Evolutionary conservation across 23 tunicate genomes (phyloP).

Genomic region (Clavelina lepadiformis): DNA sequence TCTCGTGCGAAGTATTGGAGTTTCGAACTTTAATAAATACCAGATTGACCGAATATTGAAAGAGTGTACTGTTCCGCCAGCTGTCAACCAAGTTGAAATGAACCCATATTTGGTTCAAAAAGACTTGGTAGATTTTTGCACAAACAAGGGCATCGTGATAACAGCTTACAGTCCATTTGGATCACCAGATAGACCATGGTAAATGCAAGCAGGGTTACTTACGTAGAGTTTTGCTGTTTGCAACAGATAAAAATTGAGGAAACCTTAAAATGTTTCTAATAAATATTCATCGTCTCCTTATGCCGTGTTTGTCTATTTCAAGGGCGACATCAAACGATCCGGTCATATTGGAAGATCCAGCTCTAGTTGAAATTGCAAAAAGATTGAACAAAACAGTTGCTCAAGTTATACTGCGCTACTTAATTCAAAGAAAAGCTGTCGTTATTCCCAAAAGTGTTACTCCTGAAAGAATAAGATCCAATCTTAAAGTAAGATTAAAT

Average conservation of each 20-base stretch:
- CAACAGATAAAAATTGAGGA: too few species aligned
- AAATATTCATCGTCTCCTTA: too few species aligned
- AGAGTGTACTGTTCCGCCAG: constrained; percentile 50
- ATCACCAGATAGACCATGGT: constrained; percentile 72
- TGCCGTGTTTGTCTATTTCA: background rate
- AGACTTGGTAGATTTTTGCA: constrained; percentile 47
- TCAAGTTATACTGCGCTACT: constrained; percentile 77
- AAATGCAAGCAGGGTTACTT: too few species aligned
- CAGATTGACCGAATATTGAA: constrained; percentile 70
- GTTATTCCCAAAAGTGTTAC: constrained; percentile 86
- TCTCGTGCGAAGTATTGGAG: constrained; percentile 66
- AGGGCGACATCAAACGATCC: constrained; percentile 58
- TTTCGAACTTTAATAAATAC: constrained; percentile 84
- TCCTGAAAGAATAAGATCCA: constrained; percentile 61
- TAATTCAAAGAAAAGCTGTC: constrained; percentile 57
- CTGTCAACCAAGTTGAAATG: constrained; percentile 72
- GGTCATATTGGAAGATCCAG: constrained; percentile 69
- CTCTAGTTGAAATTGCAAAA: constrained; percentile 52
- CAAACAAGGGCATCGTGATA: constrained; percentile 56
- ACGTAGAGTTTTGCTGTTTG: too few species aligned
- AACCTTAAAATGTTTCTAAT: too few species aligned
- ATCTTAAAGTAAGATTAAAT: constrained; percentile 33
- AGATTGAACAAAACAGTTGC: constrained; percentile 57
- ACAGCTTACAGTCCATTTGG: constrained; percentile 91
- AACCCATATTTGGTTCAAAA: constrained; percentile 71